Evolutionary conservation across 1,140 invertebrate genomes (phyloP).

Genomic region (Hestina assimilis): DNA sequence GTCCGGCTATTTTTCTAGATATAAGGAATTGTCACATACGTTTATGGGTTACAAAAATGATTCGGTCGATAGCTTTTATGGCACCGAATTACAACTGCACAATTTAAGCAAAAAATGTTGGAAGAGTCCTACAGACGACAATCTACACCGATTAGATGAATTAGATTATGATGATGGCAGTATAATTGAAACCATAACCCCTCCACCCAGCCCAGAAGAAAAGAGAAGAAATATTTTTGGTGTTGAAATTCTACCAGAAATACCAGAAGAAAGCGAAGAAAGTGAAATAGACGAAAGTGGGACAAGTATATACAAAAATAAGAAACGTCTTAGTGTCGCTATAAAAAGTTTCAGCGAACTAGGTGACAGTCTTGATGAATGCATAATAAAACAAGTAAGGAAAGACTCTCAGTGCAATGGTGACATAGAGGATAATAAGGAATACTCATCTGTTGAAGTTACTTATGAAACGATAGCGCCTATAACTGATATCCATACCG

Average conservation of each 20-base stretch:
- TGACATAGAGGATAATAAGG: constrained; percentile 36
- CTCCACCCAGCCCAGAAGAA: constrained; percentile 71
- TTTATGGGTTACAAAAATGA: constrained; percentile 64
- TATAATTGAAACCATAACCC: constrained; percentile 53
- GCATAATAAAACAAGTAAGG: constrained; percentile 62
- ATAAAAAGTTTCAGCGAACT: constrained; percentile 75
- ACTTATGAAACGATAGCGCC: constrained; percentile 63
- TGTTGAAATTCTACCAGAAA: constrained; percentile 73
- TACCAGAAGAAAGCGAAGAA: constrained; percentile 73
- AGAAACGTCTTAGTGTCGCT: constrained; percentile 55
- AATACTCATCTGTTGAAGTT: constrained; percentile 62
- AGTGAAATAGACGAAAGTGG: constrained; percentile 49
- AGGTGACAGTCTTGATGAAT: constrained; percentile 72
- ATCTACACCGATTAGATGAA: constrained; percentile 47
- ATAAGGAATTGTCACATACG: constrained; percentile 59
- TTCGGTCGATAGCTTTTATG: constrained; percentile 43
- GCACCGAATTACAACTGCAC: constrained; percentile 64
- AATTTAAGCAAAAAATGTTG: constrained; percentile 70
- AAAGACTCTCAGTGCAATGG: constrained; percentile 53
- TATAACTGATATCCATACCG: constrained; percentile 62
- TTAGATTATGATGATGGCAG: constrained; percentile 40
- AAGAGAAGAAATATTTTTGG: constrained; percentile 66
- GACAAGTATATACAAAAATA: constrained; percentile 40
- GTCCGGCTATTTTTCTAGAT: constrained; percentile 52
- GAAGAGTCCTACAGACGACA: constrained; percentile 73